phyloP scores from a whole-genome alignment of 1,140 invertebrate genomes.

The Cydia strobilella region DNA sequence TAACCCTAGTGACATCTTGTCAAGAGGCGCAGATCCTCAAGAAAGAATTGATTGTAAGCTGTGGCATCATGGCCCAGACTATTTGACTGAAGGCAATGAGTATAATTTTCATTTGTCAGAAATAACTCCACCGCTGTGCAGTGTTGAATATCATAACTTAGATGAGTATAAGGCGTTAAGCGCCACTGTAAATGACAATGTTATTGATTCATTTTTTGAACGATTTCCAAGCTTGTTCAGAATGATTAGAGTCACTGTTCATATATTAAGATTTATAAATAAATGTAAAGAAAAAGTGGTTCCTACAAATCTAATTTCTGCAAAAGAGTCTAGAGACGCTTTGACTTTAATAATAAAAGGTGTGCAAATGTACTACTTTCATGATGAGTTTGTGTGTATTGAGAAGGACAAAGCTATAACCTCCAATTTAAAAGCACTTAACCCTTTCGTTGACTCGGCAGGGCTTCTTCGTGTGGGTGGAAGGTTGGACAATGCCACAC shows the following conservation, averaged over 20 bases:
- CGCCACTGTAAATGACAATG: too few species aligned
- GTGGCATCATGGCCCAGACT: constrained; percentile 34
- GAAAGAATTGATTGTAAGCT: constrained; percentile 16
- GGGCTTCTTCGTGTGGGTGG: constrained; percentile 46
- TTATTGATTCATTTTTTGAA: too few species aligned
- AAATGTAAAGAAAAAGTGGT: too few species aligned
- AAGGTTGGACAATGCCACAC: constrained; percentile 38
- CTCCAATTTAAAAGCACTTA: constrained; percentile 23
- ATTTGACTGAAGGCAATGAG: constrained; percentile 13
- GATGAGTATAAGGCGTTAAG: too few species aligned
- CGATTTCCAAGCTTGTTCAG: too few species aligned
- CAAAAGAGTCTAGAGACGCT: not conserved
- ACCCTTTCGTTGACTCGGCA: constrained; percentile 32
- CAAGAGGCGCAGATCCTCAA: constrained; percentile 29
- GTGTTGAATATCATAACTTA: too few species aligned
- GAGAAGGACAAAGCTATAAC: not conserved
- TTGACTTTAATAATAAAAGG: constrained; percentile 3
- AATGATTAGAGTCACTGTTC: too few species aligned
- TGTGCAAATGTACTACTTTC: constrained; percentile 27
- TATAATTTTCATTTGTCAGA: too few species aligned
- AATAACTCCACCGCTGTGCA: too few species aligned
- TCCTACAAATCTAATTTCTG: not conserved
- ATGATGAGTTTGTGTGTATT: constrained; percentile 28
- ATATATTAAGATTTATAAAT: too few species aligned
- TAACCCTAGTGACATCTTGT: constrained; percentile 24